Evolutionary conservation across 1,140 invertebrate genomes (phyloP).

Genomic region (Procambarus clarkii): DNA sequence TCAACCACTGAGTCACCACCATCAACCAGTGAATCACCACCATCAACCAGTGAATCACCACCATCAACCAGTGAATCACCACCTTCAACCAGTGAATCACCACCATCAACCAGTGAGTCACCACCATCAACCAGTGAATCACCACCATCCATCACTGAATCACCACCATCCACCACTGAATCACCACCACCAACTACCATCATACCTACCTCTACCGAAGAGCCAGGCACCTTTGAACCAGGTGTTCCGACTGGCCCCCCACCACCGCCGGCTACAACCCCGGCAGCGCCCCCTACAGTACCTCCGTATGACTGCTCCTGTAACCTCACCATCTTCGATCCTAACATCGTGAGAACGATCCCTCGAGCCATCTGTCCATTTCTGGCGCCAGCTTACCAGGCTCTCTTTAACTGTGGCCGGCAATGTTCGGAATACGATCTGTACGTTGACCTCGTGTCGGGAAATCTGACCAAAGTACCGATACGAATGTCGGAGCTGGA

Average conservation of each 20-base stretch:
- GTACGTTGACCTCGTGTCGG: conserved; percentile 17
- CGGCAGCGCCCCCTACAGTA: not conserved
- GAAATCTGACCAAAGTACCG: not conserved
- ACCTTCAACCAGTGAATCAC: too few species aligned
- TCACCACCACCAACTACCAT: not conserved
- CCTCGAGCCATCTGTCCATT: conserved; percentile 46
- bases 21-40: too few species aligned
- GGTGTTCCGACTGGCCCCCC: too few species aligned
- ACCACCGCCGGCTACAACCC: not conserved
- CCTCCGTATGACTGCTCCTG: not conserved
- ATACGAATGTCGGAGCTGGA: not conserved
- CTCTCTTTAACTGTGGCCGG: conserved; percentile 15
- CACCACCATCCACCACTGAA: not conserved
- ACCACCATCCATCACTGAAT: not conserved
- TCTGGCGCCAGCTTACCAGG: conserved; percentile 45
- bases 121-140: too few species aligned
- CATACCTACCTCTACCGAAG: not conserved
- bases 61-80: too few species aligned
- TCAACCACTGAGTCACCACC: too few species aligned
- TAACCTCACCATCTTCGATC: not conserved
- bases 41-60: too few species aligned
- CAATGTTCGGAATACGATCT: conserved; percentile 29
- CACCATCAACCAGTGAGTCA: too few species aligned
- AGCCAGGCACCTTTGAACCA: not conserved
- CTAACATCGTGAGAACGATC: not conserved